Percentiles rank a stretch among this genome's conserved stretches.
Conservation (phyloP, 2,113 vertebrate species). For the Oreochromis aureus region DNA sequence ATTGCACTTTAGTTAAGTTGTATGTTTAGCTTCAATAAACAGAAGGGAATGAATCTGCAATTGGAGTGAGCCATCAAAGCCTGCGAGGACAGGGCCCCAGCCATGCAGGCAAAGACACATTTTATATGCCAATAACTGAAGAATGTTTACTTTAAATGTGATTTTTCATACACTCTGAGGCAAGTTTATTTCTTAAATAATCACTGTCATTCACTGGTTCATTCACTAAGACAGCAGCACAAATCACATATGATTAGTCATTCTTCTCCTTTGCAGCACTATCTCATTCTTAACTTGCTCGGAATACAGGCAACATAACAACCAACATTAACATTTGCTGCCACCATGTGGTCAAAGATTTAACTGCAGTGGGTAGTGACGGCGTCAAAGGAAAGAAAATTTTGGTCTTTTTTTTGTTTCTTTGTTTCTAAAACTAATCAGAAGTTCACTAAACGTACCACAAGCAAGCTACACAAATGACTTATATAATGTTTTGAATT, state of each 20-base stretch:
- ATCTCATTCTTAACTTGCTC: neutral
- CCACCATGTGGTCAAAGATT: constrained; percentile 34
- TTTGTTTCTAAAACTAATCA: neutral
- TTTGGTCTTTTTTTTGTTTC: neutral
- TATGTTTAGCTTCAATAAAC: neutral
- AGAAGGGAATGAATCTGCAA: neutral
- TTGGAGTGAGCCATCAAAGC: neutral
- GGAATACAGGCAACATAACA: neutral
- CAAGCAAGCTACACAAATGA: neutral
- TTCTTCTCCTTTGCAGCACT: neutral
- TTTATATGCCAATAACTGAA: neutral
- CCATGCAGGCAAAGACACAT: neutral
- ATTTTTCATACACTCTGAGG: neutral
- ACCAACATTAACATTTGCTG: constrained; percentile 24
- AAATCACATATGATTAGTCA: neutral
- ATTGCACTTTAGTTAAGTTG: neutral
- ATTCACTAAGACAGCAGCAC: neutral
- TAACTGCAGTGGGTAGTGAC: neutral
- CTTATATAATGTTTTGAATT: neutral
- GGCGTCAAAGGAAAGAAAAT: neutral
- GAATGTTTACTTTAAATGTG: neutral
- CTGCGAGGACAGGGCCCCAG: neutral
- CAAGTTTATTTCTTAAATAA: neutral
- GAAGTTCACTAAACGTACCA: neutral
- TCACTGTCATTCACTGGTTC: neutral